Conservation (phyloP, 37 sponge, comb jelly and placozoan genomes). For the Halisarca cf. caerulea region DNA sequence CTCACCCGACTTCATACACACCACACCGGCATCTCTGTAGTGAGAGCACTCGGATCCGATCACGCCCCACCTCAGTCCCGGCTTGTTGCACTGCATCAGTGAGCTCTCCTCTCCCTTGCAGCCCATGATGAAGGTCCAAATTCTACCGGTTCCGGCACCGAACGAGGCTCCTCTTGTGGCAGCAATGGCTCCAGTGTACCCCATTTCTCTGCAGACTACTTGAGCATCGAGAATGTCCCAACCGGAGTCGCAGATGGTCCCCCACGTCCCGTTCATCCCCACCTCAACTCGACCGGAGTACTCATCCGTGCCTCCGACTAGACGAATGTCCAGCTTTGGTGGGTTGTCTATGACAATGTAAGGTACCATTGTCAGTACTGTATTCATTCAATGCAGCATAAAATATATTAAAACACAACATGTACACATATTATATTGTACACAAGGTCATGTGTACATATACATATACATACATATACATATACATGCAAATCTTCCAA, state of each 20-base stretch:
- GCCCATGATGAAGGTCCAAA: neutral
- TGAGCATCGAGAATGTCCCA: slow-evolving; percentile 10
- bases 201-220: slow-evolving; percentile 16
- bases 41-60: neutral
- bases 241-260: slow-evolving; percentile 16
- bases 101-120: neutral
- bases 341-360: neutral
- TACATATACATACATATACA: no score
- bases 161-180: neutral
- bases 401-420: no score
- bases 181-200: slow-evolving; percentile 6
- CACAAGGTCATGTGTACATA: no score
- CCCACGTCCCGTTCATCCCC: slow-evolving; percentile 10
- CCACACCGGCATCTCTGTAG: neutral
- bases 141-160: slow-evolving; percentile 15
- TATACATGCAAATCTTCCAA: no score
- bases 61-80: neutral
- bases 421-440: no score
- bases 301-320: neutral
- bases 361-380: no score
- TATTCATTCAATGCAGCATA: no score
- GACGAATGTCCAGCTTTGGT: neutral
- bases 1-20: neutral
- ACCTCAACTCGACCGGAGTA: slow-evolving; percentile 11
- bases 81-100: neutral